A percentile compares a stretch with the other conserved stretches of the same genome.
phyloP scores from a whole-genome alignment of 2,888 invertebrate species.

The Lamellibrachia satsuma region DNA sequence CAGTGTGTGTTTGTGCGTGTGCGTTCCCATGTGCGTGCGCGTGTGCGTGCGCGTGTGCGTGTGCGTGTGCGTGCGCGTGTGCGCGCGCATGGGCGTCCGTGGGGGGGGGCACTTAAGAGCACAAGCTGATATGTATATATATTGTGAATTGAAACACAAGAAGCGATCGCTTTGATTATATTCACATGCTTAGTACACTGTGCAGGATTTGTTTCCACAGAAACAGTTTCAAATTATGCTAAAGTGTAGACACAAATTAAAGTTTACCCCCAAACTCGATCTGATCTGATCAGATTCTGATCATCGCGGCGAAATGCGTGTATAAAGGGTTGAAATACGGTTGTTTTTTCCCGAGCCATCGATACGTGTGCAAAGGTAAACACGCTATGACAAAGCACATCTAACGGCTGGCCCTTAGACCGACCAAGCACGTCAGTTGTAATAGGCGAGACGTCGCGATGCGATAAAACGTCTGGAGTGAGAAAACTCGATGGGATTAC shows the following conservation, averaged over 20 bases:
- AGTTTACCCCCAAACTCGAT: not conserved
- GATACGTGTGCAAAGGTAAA: not conserved
- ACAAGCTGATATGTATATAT: too few species aligned
- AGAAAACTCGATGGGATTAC: slow-evolving; percentile 4
- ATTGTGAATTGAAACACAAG: too few species aligned
- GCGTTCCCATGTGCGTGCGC: not conserved
- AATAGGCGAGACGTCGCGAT: not conserved
- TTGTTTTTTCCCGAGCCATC: not conserved
- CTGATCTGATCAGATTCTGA: not conserved
- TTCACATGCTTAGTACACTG: too few species aligned
- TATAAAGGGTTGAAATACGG: not conserved
- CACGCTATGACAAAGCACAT: not conserved
- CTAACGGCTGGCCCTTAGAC: not conserved
- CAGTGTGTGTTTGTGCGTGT: not conserved
- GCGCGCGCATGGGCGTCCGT: too few species aligned
- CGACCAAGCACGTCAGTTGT: not conserved
- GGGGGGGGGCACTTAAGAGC: too few species aligned
- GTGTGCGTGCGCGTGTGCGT: too few species aligned
- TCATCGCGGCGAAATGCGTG: not conserved
- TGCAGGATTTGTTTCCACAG: too few species aligned
- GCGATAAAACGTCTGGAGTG: not conserved
- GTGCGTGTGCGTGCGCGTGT: too few species aligned
- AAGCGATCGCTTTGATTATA: too few species aligned
- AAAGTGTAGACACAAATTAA: too few species aligned
- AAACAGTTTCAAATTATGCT: too few species aligned